These are phyloP conservation scores for Automeris io DNA, from an alignment of 2,888 invertebrate genomes.

Conservation along the genomic window DNA sequence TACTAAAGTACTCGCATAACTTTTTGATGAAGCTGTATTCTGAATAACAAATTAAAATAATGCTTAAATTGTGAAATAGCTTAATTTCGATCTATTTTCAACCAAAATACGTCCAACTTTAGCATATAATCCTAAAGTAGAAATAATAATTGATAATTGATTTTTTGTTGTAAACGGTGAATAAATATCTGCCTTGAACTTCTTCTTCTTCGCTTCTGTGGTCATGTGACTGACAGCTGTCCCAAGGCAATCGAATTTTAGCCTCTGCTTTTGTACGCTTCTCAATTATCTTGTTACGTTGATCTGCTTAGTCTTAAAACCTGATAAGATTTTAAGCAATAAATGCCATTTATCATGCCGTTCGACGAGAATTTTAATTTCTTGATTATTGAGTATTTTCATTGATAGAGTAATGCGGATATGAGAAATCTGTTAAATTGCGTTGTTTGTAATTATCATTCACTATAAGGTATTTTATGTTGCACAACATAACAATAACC, in stretches of 20 bases:
- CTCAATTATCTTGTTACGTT: constrained; percentile 2
- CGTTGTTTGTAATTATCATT: too few species aligned
- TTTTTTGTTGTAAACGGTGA: constrained; percentile 12
- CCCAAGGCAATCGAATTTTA: constrained; percentile 1
- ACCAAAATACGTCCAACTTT: background rate
- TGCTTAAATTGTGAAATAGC: constrained; percentile 6
- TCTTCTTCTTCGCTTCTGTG: constrained; percentile 21
- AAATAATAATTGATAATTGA: background rate
- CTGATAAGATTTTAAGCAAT: too few species aligned
- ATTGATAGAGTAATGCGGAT: too few species aligned
- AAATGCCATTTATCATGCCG: too few species aligned
- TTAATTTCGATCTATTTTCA: background rate
- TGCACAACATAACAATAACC: too few species aligned
- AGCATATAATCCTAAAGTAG: background rate
- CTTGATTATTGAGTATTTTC: too few species aligned
- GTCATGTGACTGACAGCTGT: constrained; percentile 39
- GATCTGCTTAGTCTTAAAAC: background rate
- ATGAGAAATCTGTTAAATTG: too few species aligned
- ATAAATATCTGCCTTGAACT: constrained; percentile 40
- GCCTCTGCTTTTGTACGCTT: background rate
- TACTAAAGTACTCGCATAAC: too few species aligned
- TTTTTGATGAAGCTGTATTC: background rate
- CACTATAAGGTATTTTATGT: too few species aligned
- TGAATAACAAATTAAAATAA: constrained; percentile 8
- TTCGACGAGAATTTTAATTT: too few species aligned